These are phyloP conservation scores for Leptinotarsa tumamoca DNA, from an alignment of 2,888 invertebrate genomes.

Conservation along the genomic window DNA sequence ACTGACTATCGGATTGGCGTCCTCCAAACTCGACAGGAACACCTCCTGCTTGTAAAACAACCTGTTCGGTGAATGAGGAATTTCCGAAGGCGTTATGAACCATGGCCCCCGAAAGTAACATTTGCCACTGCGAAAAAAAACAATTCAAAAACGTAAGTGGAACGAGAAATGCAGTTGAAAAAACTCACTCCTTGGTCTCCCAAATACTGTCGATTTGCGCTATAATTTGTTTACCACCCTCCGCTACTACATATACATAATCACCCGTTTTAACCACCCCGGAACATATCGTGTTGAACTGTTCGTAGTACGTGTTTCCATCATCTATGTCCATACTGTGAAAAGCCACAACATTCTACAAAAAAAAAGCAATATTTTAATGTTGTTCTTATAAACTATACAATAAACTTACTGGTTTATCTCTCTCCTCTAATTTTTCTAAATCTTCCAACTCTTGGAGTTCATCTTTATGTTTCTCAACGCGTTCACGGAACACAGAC, in stretches of 20 bases:
- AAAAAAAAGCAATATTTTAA: slow-evolving; percentile 34
- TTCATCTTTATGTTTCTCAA: slow-evolving; percentile 92
- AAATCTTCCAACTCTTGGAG: slow-evolving; percentile 85
- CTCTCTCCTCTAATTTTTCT: slow-evolving; percentile 86
- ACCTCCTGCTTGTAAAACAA: slow-evolving; percentile 95
- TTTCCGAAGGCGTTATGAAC: slow-evolving; percentile 90
- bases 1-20: slow-evolving; percentile 89
- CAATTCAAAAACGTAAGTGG: slow-evolving; percentile 10
- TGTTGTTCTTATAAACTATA: too few species aligned
- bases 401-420: slow-evolving; percentile 79
- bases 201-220: slow-evolving; percentile 95
- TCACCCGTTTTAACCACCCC: slow-evolving; percentile 91
- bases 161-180: not conserved
- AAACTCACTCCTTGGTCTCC: slow-evolving; percentile 86
- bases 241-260: slow-evolving; percentile 93
- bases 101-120: slow-evolving; percentile 95
- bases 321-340: slow-evolving; percentile 76
- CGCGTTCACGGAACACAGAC: slow-evolving; percentile 91
- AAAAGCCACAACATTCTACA: slow-evolving; percentile 83
- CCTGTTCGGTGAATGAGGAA: slow-evolving; percentile 81
- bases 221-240: slow-evolving; percentile 90
- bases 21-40: slow-evolving; percentile 89
- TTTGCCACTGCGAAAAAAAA: slow-evolving; percentile 76
- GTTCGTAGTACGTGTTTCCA: slow-evolving; percentile 91
- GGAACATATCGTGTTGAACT: slow-evolving; percentile 86